Conservation (phyloP, 2,888 invertebrate species). For the Orthosia cruda region DNA sequence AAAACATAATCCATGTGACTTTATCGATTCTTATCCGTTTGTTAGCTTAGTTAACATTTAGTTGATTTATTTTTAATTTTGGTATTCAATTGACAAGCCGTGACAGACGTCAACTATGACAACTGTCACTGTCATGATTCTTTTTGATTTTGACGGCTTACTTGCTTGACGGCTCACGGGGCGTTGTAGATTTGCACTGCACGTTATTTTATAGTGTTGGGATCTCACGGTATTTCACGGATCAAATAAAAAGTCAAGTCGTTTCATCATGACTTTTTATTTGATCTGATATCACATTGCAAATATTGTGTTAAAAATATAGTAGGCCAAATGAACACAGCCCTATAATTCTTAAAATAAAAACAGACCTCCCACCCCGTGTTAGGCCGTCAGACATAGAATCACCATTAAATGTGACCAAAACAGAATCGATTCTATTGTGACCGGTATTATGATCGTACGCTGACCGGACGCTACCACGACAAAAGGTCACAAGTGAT, state of each 20-base stretch:
- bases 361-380: conserved; percentile 39
- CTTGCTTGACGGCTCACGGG: too few relatives aligned
- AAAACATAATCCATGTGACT: conserved; percentile 8
- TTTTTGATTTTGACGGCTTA: too few relatives aligned
- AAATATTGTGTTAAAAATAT: not conserved
- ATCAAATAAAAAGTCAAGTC: too few relatives aligned
- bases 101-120: too few relatives aligned
- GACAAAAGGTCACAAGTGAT: conserved; percentile 43
- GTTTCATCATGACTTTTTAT: too few relatives aligned
- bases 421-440: conserved; percentile 58
- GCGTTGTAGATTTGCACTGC: not conserved
- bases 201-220: not conserved
- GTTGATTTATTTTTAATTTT: too few relatives aligned
- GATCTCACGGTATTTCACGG: not conserved
- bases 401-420: conserved; percentile 54
- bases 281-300: not conserved
- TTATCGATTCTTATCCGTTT: conserved; percentile 34
- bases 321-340: not conserved
- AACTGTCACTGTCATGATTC: too few relatives aligned
- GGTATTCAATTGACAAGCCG: too few relatives aligned
- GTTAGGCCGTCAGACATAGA: conserved; percentile 43
- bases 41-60: too few relatives aligned
- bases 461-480: conserved; percentile 51
- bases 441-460: conserved; percentile 46
- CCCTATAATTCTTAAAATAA: conserved; percentile 19